Base-by-base conservation (phyloP, 1,140 invertebrate species). In the Gryllus bimaculatus region DNA sequence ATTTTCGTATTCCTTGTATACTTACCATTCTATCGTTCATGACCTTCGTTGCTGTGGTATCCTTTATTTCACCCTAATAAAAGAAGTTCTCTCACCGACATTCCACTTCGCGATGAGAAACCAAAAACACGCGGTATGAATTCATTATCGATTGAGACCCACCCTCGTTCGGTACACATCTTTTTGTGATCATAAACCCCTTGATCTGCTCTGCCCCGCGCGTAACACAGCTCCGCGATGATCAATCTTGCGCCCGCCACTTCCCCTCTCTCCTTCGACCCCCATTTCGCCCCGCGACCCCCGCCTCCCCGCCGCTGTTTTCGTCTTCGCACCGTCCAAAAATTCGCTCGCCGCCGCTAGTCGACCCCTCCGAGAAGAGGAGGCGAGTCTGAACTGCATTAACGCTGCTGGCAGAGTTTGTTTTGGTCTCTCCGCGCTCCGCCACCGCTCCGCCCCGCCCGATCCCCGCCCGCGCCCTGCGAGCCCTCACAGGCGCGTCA, bases 151-250 rank as follows among this genome's bases (percentile, higher is more conserved):
- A 66, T 66, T 66, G 18, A 18, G 54, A 66, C 2, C 54, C 54
- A 66, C 54, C 54, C 54, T 18, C 54, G 18, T 10, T 66, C 54
- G 54, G 54, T 66, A 66, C 54, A 66, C 54, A 66, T 66, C 54
- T 66, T 66, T 66, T 66, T 66, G 54, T 66, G 54, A 66, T 66
- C 54, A 66, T 66, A 66, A 66, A 66, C 54, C 54, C 54, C 54
- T 66, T 66, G 54, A 66, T 66, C 54, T 66, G 54, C 54, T 66
- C 54, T 18, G 54, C 54, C 10, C 54, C 54, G 54, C 54, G 54
- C 54, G 54, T 66, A 13, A 66, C 54, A 13, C 54, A 13, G 54
- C 54, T 66, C 54, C 54, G 54, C 54, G 54, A 66, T 66, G 54
- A 66, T 66, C 54, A 66, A 66, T 66, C 54, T 66, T 66, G 10